Evolutionary conservation across 1,140 invertebrate species (phyloP).

Genomic region (Gryon sp.): DNA sequence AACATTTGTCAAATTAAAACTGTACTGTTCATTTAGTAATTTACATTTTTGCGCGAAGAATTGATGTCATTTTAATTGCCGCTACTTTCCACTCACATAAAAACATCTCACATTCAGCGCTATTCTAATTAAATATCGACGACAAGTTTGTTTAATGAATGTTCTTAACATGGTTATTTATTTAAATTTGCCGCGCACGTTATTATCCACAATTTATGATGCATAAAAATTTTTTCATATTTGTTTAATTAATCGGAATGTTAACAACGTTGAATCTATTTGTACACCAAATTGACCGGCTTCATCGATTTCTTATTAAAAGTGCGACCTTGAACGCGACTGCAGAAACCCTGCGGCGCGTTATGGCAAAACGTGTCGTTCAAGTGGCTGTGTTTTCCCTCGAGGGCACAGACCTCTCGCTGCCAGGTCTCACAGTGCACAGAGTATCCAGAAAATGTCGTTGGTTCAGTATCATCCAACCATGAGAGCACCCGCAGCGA

Average conservation of each 20-base stretch:
- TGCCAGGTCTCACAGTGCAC: constrained; percentile 38
- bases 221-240: constrained; percentile 7
- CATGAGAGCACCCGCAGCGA: constrained; percentile 53
- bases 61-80: constrained; percentile 52
- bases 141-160: constrained; percentile 36
- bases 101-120: not conserved
- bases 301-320: constrained; percentile 57
- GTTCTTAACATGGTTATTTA: constrained; percentile 41
- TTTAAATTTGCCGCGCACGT: constrained; percentile 26
- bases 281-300: constrained; percentile 45
- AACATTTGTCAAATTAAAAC: constrained; percentile 59
- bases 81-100: not conserved
- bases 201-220: constrained; percentile 50
- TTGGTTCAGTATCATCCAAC: constrained; percentile 69
- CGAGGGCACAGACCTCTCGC: constrained; percentile 58
- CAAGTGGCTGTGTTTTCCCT: constrained; percentile 51
- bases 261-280: constrained; percentile 58
- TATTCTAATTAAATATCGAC: constrained; percentile 51
- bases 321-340: constrained; percentile 36
- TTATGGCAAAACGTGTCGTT: constrained; percentile 37
- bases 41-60: constrained; percentile 48
- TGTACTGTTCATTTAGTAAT: constrained; percentile 52
- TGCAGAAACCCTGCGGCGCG: constrained; percentile 52
- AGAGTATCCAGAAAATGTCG: constrained; percentile 73
- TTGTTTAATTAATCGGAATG: constrained; percentile 52